Evolutionary conservation across 2,113 vertebrate genomes (phyloP).

Genomic region (Percopsis transmontana): DNA sequence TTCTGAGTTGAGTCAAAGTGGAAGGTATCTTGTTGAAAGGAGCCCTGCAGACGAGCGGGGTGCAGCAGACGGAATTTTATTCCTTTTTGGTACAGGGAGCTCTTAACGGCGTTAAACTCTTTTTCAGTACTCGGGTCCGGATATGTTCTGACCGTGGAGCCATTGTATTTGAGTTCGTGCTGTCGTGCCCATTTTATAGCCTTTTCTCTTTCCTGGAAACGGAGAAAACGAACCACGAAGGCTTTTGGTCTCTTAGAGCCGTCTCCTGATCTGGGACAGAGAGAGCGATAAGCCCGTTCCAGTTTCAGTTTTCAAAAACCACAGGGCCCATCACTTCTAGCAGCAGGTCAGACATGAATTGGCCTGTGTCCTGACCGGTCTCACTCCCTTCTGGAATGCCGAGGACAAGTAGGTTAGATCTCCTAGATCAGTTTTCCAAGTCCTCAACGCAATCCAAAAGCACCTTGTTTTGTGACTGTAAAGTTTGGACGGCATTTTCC

Average conservation of each 20-base stretch:
- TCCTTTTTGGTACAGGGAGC: background rate
- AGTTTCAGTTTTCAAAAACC: background rate
- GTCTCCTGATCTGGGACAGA: background rate
- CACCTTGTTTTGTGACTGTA: background rate
- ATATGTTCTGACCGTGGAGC: background rate
- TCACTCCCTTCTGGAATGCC: background rate
- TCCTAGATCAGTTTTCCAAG: background rate
- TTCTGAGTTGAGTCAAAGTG: background rate
- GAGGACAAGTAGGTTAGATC: background rate
- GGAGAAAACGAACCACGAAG: background rate
- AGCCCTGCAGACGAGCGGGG: background rate
- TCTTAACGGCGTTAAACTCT: background rate
- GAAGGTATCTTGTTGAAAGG: background rate
- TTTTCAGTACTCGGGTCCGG: background rate
- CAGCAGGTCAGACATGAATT: background rate
- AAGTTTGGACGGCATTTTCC: background rate
- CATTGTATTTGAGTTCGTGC: background rate
- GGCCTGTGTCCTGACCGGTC: background rate
- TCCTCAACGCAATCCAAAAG: background rate
- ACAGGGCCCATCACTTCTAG: background rate
- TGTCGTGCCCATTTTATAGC: background rate
- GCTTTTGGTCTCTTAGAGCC: too few relatives aligned
- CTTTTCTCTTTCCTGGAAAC: background rate
- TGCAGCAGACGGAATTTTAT: slow-evolving; percentile 1
- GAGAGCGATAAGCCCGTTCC: background rate